A percentile compares a stretch with the other conserved stretches of the same genome.
These are phyloP conservation scores for Pseudomugil tenellus DNA, from an alignment of 2,797 vertebrate species.

Conservation along the genomic window DNA sequence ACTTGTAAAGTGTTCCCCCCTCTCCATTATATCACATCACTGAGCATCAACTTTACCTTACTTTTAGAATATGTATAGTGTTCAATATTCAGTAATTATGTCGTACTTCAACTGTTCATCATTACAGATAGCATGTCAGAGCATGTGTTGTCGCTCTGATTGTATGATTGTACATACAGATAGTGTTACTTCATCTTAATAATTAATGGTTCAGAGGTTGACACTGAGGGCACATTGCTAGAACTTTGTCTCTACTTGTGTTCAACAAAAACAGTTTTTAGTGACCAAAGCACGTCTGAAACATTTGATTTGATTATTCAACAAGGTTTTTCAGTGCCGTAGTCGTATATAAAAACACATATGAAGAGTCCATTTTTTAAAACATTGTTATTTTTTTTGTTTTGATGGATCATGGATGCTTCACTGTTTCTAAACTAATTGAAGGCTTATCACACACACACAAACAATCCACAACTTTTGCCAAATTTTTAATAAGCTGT, in stretches of 20 bases:
- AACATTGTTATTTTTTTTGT: not conserved
- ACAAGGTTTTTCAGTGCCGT: not conserved
- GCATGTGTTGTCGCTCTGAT: not conserved
- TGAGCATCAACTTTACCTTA: no score
- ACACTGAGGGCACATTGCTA: not conserved
- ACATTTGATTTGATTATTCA: not conserved
- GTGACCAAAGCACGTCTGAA: not conserved
- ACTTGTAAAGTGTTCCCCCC: not conserved
- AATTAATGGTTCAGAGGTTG: no score
- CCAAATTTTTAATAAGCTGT: not conserved
- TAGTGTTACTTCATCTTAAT: no score
- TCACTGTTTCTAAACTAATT: not conserved
- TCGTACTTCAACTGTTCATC: not conserved
- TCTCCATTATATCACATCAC: accelerated
- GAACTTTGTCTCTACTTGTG: not conserved
- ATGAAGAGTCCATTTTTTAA: not conserved
- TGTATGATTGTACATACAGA: not conserved
- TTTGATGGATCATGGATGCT: not conserved
- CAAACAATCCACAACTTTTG: not conserved
- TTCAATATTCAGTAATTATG: not conserved
- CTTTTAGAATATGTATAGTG: not conserved
- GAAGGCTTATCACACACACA: not conserved
- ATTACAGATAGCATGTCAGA: not conserved
- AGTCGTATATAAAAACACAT: not conserved
- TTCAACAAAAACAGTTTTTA: not conserved